Base-by-base conservation (phyloP, 2,113 vertebrate species). In the Anoplopoma fimbria region DNA sequence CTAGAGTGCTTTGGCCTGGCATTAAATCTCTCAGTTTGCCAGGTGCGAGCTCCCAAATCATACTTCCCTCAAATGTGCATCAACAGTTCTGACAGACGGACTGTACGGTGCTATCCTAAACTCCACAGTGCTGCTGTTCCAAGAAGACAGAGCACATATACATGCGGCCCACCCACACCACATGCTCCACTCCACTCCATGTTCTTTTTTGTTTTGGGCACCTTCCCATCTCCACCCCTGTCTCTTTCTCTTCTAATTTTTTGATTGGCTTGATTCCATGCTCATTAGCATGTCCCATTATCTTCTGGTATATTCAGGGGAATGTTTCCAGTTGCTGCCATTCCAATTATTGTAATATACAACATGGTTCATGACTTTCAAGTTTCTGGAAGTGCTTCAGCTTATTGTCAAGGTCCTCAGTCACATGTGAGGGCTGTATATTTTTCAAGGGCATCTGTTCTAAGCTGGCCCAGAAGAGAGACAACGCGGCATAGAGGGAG, bases 371-470 rank as follows among this genome's bases (percentile, higher is more conserved):
- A 89, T 94, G 94, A 95, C 93, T 95, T 94, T 94, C 91, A 93
- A 91, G 91, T 93, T 93, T 92, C 93, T 96, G 94, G 95, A 95
- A 91, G 91, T 84, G 91, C 85, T 93, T 94, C 92, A 93, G 91
- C 78, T 93, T 93, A 92, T 92, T 91, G 93, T 96, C 93, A 95
- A 94, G 90, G 90, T 94, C 90, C 94, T 94, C 90, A 87, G 93
- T 95, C 49, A 93, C 91, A 31, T 93, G 91, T 96, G 95, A 95
- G 95, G 94, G 91, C 80, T 82, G 87, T 82, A 47, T 87, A 79
- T 92, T 91, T 95, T 97, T 82, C 94, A 96, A 97, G 96, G 96
- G 96, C 97, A 97, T 97, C 96, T 97, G 96, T 94, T 97, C 94
- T 93, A 87, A 85, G 92, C 81, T 93, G 94, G 95, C 95, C 95